phyloP scores from a whole-genome alignment of 1,140 invertebrate genomes.

The Trichogramma pretiosum region DNA sequence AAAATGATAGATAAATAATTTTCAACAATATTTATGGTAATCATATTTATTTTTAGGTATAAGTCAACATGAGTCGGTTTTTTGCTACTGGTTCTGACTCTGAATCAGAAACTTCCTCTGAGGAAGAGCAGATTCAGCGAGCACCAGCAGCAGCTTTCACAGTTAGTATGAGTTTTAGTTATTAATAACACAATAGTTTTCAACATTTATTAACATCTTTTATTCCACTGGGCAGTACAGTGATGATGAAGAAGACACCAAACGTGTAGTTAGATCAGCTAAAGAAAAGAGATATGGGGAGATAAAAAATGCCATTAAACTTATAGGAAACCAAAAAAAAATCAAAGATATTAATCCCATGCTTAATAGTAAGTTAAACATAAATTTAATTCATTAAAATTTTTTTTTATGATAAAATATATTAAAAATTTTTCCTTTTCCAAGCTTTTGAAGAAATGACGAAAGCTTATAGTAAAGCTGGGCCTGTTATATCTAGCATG shows the following conservation, averaged over 20 bases:
- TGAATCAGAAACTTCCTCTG: constrained; percentile 75
- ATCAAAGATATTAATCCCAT: constrained; percentile 97
- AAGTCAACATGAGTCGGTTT: constrained; percentile 81
- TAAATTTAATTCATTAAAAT: constrained; percentile 3
- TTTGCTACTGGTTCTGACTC: constrained; percentile 83
- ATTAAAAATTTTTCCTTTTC: constrained; percentile 23
- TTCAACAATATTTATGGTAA: too few species aligned
- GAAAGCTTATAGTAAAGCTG: constrained; percentile 82
- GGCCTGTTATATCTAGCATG: constrained; percentile 86
- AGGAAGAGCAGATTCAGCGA: constrained; percentile 65
- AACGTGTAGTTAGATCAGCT: constrained; percentile 91
- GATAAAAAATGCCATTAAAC: constrained; percentile 83
- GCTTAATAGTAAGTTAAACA: constrained; percentile 61
- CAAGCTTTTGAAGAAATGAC: constrained; percentile 86
- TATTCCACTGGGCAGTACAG: constrained; percentile 69
- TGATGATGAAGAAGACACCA: constrained; percentile 95
- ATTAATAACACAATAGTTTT: constrained; percentile 4
- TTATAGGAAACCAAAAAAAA: constrained; percentile 90
- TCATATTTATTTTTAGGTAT: too few species aligned
- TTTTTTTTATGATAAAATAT: constrained; percentile 11
- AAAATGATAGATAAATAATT: too few species aligned
- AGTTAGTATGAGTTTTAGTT: constrained; percentile 40
- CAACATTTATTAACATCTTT: constrained; percentile 8
- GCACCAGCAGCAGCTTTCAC: constrained; percentile 58
- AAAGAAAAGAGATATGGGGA: constrained; percentile 98